Base-by-base conservation (phyloP, 1,140 invertebrate species). In the Mamestra configurata region DNA sequence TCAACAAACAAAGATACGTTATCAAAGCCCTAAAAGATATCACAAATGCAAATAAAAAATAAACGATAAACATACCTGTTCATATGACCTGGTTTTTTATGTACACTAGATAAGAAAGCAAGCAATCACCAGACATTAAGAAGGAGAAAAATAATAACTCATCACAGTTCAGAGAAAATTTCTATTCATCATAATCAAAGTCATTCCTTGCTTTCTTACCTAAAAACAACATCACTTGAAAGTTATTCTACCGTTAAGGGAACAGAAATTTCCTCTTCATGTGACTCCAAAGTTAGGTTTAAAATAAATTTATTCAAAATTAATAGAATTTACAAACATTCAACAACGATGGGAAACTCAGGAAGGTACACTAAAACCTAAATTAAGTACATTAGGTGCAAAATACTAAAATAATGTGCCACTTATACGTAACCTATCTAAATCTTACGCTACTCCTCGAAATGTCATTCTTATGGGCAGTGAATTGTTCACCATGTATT, bases 181-280 rank as follows among this genome's bases (percentile, higher is more conserved):
- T 95, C 94, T 93, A 95, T 95, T 95, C 95, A 94, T 93, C 91
- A 75, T 66, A 77, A 71, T 20, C 24, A 13, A 72, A 51, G 57
- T 81, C 88, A 93, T 92, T 90, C 71, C 91, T 94, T 95, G 93
- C 93, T 95, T 95, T 93, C 93, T 89, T 88, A 95, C 86, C 81
- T 79, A 51, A 84, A 35, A 79, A 84, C 76, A 83, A 85, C 64
- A 81, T 66, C 78, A 86, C 55, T 64, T 80, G 77, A 81, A 85
- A 88, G 82, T 87, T 87, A 93, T 90, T 94, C 89, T 94, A 94
- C 91, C 92, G 79, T 84, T 66, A 79, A 87, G 84, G 90, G 92
- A 95, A 95, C 92, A 95, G 93, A 95, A 95, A 95, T 95, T 95
- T 94, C 92, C 93, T 95, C 93, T 88, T 79, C 82, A 75, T 84